phyloP scores from a whole-genome alignment of 2,113 vertebrate genomes.

The Phalacrocorax brasilianus region DNA sequence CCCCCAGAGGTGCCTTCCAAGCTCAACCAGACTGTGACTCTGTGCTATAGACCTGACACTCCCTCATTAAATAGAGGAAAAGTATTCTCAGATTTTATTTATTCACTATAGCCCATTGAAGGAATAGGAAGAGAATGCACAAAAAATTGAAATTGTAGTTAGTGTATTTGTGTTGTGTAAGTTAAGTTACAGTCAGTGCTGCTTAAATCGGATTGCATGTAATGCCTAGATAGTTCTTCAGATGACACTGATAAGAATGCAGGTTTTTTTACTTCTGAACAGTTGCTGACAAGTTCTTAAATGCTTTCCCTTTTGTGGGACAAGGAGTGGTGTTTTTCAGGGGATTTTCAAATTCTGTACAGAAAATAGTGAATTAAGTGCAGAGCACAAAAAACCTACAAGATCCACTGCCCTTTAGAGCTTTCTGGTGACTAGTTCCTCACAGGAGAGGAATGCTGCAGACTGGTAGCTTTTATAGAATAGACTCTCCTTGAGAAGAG shows the following conservation, averaged over 20 bases:
- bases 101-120: background rate
- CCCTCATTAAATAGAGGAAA: background rate
- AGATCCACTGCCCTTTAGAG: background rate
- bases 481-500: background rate
- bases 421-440: background rate
- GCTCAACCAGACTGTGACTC: background rate
- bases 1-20: background rate
- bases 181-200: background rate
- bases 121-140: background rate
- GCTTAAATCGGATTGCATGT: background rate
- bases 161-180: background rate
- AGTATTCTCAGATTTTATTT: background rate
- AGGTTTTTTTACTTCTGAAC: background rate
- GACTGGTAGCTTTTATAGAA: background rate
- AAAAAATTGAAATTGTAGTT: background rate
- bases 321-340: background rate
- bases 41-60: background rate
- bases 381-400: background rate
- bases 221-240: background rate
- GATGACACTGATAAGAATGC: background rate
- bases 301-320: background rate
- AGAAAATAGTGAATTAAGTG: background rate
- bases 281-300: background rate
- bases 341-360: background rate
- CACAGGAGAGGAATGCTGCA: background rate